Base-by-base conservation (phyloP, 1,140 invertebrate genomes). In the Dreissena rostriformis region DNA sequence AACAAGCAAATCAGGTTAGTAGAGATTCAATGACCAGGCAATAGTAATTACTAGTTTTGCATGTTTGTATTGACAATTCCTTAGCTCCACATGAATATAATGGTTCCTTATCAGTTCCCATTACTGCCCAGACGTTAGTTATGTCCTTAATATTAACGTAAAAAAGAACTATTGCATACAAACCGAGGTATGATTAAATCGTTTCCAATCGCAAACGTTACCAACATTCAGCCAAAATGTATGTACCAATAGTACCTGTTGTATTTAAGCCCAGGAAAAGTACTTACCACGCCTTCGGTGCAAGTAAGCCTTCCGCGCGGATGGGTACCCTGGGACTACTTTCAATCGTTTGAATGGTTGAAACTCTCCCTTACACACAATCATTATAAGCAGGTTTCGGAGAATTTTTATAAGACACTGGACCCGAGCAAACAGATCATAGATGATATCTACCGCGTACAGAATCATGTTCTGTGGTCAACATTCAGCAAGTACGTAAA, bases 271-370 rank as follows among this genome's bases (percentile, higher is more conserved):
- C 57, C 57, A 39, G 8, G 39, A 2, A 19, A 19, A 61, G 2
- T 24, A 61, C 2, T 11, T 24, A 12, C 57, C 12, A 24, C 22
- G 17, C 57, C 17, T 4, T n/a, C 57, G 57, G 57, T 11, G 57
- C 17, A 61, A n/a, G 22, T 61, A n/a, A 6, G 6, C 22, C 24
- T 86, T 26, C 57, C 78, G n/a, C 19, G 55, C 22, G 71, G 65
- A 67, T 70, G 76, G 66, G 24, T 26, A 63, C 68, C 67, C 49
- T 74, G 70, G 71, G 55, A 66, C 57, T 29, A 29, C 53, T 67
- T 55, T 28, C 72, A 66, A 8, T 53, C 57, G 22, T 61, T 39
- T 68, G 52, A 65, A 26, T 39, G 19, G 19, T 4, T 61, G 17
- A 61, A 61, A 24, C 57, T 61, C 22, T 19, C 57, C 17, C 11